phyloP scores from a whole-genome alignment of 2,113 vertebrate species.

The Illadopsis cleaveri region DNA sequence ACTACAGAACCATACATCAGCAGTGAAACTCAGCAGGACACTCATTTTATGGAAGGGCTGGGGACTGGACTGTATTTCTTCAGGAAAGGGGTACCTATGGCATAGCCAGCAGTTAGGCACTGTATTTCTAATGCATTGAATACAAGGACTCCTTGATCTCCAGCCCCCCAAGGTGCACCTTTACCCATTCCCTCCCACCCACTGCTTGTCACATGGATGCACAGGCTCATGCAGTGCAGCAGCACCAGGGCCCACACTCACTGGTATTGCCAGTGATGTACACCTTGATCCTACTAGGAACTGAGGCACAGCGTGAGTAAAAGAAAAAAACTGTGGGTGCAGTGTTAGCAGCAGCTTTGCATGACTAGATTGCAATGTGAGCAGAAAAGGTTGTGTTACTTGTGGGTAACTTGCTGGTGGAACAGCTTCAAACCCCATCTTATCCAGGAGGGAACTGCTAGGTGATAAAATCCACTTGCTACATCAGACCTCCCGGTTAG shows the following conservation, averaged over 20 bases:
- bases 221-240: not conserved
- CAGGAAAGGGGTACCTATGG: not conserved
- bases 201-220: accelerated
- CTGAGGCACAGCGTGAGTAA: not conserved
- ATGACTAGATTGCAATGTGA: not conserved
- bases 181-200: not conserved
- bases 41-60: not conserved
- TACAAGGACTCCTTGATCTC: not conserved
- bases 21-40: not conserved
- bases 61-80: not conserved
- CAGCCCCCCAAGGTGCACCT: not conserved
- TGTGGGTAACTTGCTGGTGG: not conserved
- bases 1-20: not conserved
- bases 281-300: not conserved
- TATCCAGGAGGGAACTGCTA: not conserved
- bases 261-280: not conserved
- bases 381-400: not conserved
- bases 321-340: not conserved
- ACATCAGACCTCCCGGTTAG: not conserved
- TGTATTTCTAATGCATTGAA: not conserved
- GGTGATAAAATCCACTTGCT: not conserved
- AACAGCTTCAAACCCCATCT: not conserved
- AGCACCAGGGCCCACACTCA: not conserved
- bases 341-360: not conserved
- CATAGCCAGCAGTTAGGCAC: not conserved